A percentile compares a stretch with the other conserved stretches of the same genome.
phyloP scores from a whole-genome alignment of 2,113 vertebrate species.

The Sakesphorus luctuosus region DNA sequence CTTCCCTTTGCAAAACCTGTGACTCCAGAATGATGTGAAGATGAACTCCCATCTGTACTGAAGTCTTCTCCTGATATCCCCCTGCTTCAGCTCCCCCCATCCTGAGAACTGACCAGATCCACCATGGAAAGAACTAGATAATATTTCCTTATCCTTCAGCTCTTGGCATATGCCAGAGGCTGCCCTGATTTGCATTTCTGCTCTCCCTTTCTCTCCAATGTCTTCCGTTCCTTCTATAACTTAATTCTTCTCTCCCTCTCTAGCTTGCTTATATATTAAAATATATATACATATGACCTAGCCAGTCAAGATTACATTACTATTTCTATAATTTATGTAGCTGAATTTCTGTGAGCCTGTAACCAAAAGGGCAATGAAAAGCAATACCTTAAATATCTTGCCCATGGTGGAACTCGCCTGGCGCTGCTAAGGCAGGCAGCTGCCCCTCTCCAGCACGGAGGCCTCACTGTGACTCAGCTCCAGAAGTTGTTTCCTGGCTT shows the following conservation, averaged over 20 bases:
- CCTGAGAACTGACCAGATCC: neutral
- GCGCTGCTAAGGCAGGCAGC: neutral
- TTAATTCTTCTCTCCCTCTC: neutral
- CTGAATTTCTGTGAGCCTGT: neutral
- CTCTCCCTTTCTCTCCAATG: neutral
- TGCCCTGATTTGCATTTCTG: neutral
- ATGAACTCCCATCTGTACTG: neutral
- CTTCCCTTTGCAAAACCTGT: neutral
- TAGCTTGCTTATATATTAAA: neutral
- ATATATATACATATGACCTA: neutral
- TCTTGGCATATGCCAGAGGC: neutral
- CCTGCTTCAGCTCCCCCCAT: accelerated
- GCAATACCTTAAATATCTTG: neutral
- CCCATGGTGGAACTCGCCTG: neutral
- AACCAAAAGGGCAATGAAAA: neutral
- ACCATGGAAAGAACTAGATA: neutral
- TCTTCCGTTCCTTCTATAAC: neutral
- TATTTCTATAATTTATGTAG: neutral
- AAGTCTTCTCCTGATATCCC: neutral
- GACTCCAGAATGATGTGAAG: neutral
- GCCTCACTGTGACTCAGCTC: neutral
- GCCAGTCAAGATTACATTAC: neutral
- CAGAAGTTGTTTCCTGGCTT: neutral
- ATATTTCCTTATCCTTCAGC: neutral
- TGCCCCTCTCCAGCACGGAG: neutral